Evolutionary conservation across 2,113 vertebrate species (phyloP), one percentile per base, ranked within the genome.

Genomic region (Sterrhoptilus dennistouni): DNA sequence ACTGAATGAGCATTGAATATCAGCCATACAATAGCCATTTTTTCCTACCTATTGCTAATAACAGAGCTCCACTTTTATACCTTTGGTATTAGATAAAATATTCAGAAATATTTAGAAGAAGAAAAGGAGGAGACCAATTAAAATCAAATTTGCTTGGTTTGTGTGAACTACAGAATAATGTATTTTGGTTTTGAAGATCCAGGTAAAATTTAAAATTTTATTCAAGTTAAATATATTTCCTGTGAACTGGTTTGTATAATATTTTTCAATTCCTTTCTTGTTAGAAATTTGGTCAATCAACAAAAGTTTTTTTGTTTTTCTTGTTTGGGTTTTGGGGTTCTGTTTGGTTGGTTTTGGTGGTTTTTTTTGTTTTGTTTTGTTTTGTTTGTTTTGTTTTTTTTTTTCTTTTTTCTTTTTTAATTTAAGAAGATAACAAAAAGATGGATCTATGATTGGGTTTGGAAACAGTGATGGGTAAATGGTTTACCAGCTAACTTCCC

Each of bases 351-450:
- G 4, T 54, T 31, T 54, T 31, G 52, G 9, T 24, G 8, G 44
- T 22, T 7, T 44, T 44, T 72, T 33, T 1, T 15, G 27, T 40
- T 11, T 35, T 20, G 11, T 29, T 42, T 24, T n/a, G n/a, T n/a
- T n/a, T n/a, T n/a, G n/a, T n/a, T n/a, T n/a, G n/a, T 18, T 8
- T 12, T 14, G 11, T 4, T n/a, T 9, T 11, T 16, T 29, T 4
- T 22, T 9, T 14, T 17, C 12, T 5, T 17, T 47, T 8, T 20
- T 18, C 7, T 25, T 22, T 52, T 50, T 53, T 3, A 6, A 11
- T 3, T 31, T 42, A 47, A 38, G 9, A 83, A 4, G 5, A 18
- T 12, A 47, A 35, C 17, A 60, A 40, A 89, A 89, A 69, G 17
- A 54, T 17, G 7, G 21, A 44, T 52, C 29, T 80, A 5, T 47